Base-by-base conservation (phyloP, 2,888 invertebrate species). In the Kuschelorhynchus macadamiae region DNA sequence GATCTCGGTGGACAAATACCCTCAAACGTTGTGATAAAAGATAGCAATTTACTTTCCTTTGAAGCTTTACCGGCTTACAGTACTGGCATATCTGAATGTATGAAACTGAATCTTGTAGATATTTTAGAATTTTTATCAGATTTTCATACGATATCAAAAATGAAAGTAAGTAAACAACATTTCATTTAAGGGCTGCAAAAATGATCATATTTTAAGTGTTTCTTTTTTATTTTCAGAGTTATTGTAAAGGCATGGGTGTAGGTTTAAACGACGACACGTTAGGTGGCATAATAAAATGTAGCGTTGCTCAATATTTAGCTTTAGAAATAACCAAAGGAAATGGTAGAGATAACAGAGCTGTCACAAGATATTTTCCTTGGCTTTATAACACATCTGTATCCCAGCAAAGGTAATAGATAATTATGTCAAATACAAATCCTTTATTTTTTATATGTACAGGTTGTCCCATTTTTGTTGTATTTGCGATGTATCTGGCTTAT, bases 281-380 rank as follows among this genome's bases (percentile, higher is more conserved):
- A 20, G 98, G 98, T 0, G 97, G 97, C 0, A 94, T 96, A 52
- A 88, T 99, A 57, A 99, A 99, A 85, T 96, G 97, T 41, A 97
- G 96, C 18, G 90, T 98, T 46, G 96, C 98, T 0, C 95, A 95
- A 82, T 95, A 93, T 83, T 88, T 98, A 56, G 96, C 98, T 0
- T 85, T 98, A 81, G 98, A 99, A 86, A 92, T 99, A 80, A 94
- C 96, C 0, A 86, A 95, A 62, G 95, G 94, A 60, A 95, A 94
- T 81, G 89, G 89, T 17, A 86, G 95, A 57, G 97, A 97, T 80
- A 92, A 92, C 81, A 87, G 93, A 79, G 91, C 93, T 0, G 90
- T 95, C 33, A 88, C 89, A 1, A 86, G 93, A 72, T 93, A 93
- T 81, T 86, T 97, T 71, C 97, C 98, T 0, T 98, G 97, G 97